A percentile compares a stretch with the other conserved stretches of the same genome.
These are phyloP conservation scores for Ganaspis sp. DNA, from an alignment of 1,140 invertebrate species.

Conservation along the genomic window DNA sequence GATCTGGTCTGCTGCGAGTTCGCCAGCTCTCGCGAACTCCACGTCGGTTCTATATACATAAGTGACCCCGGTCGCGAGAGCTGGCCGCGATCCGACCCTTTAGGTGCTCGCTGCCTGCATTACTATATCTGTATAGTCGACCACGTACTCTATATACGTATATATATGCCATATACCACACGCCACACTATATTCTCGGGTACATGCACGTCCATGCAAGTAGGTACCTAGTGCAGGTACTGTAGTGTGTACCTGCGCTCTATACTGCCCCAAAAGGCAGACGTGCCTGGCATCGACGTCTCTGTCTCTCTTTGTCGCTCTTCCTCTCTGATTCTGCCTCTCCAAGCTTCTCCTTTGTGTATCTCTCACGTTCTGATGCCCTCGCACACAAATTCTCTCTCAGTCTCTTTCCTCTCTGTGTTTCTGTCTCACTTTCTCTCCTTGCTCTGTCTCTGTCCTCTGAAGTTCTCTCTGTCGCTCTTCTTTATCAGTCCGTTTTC, in stretches of 20 bases:
- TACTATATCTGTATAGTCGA: conserved; percentile 32
- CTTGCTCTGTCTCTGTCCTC: conserved; percentile 39
- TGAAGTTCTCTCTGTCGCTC: too few species aligned
- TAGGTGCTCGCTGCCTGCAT: conserved; percentile 46
- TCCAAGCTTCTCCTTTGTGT: conserved; percentile 37
- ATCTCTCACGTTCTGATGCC: conserved; percentile 32
- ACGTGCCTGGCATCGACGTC: conserved; percentile 74
- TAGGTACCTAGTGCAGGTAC: conserved; percentile 44
- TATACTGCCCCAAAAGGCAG: conserved; percentile 70
- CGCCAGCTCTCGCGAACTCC: conserved; percentile 56
- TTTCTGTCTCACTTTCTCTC: conserved; percentile 43
- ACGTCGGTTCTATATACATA: conserved; percentile 66
- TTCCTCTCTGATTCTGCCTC: conserved; percentile 30
- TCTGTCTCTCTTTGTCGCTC: conserved; percentile 47
- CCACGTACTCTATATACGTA: conserved; percentile 45
- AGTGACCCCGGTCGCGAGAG: conserved; percentile 69
- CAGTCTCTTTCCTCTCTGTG: conserved; percentile 50
- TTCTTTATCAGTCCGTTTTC: conserved; percentile 46
- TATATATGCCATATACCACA: conserved; percentile 23
- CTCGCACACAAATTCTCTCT: too few species aligned
- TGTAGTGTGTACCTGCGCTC: conserved; percentile 32
- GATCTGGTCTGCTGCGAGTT: conserved; percentile 72
- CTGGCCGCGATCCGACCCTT: conserved; percentile 60
- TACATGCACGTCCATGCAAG: neutral
- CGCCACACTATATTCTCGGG: neutral